Conservation (phyloP, 2,888 invertebrate genomes). For the Liposcelis brunnea region DNA sequence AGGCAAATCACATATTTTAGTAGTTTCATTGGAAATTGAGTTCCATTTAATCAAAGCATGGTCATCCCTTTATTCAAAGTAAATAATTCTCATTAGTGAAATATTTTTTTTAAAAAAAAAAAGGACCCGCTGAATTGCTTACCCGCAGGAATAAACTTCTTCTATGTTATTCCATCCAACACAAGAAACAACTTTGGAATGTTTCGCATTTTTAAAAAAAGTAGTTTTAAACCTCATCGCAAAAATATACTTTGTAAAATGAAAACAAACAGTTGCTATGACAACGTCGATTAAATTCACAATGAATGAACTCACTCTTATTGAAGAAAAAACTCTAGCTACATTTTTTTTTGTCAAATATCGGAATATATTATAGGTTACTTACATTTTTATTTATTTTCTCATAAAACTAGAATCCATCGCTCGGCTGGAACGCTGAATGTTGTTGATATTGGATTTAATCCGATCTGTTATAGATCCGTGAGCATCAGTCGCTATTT, state of each 20-base stretch:
- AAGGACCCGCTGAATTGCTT: constrained; percentile 22
- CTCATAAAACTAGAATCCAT: constrained; percentile 75
- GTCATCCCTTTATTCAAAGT: constrained; percentile 61
- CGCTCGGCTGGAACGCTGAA: constrained; percentile 60
- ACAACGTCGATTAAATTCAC: not conserved
- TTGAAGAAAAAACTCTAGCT: not conserved
- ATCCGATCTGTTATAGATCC: constrained; percentile 68
- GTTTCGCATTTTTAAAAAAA: constrained; percentile 54
- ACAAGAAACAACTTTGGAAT: constrained; percentile 67
- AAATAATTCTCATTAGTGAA: constrained; percentile 11
- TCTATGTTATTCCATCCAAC: constrained; percentile 88
- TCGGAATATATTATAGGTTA: too few relatives aligned
- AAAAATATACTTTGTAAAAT: not conserved
- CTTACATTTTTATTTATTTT: constrained; percentile 30
- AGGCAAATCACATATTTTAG: constrained; percentile 57
- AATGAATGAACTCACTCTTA: not conserved
- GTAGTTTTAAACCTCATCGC: constrained; percentile 70
- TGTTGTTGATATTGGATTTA: constrained; percentile 74
- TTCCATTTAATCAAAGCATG: constrained; percentile 82
- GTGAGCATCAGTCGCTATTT: constrained; percentile 41
- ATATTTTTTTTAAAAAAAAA: constrained; percentile 10
- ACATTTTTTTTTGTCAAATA: too few relatives aligned
- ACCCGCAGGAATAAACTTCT: constrained; percentile 85
- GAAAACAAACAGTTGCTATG: constrained; percentile 8
- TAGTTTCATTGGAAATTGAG: constrained; percentile 57